Evolutionary conservation across 2,888 invertebrate species (phyloP), one percentile per base, ranked within the genome.

Genomic region (Lacanobia oleracea): DNA sequence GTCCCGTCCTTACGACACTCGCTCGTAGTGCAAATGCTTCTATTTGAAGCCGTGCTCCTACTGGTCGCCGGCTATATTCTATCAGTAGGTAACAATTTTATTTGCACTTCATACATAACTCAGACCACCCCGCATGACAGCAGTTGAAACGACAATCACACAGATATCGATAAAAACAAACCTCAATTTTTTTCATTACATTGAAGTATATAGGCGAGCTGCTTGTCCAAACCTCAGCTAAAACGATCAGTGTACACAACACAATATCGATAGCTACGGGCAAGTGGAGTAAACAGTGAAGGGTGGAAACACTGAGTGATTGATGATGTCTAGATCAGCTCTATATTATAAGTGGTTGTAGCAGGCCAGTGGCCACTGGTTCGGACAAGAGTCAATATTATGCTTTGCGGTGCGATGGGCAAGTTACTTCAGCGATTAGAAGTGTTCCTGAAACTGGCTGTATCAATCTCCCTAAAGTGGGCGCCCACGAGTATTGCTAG

Each of bases 341-440:
- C 40, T 68, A 75, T 74, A 78, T 61, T 48, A 53, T 67, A 77
- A 80, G 74, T 72, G 80, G 53, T 40, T 2, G 48, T 21, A 18
- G 60, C 23, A 16, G 45, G 12, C 14, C 43, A n/a, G n/a, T 48
- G 69, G 10, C 14, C 43, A n/a, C 21, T 48, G 69, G 10, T 21
- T 10, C 54, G 27, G 8, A 9, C 12, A 21, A 16, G 7, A 21
- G 63, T 43, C 76, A 65, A 78, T 65, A 67, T 74, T 45, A 1
- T 23, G 12, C 40, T 45, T 2, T 7, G 64, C 33, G 9, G 18
- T n/a, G 10, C 14, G 23, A 33, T 21, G 62, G 21, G 21, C 18
- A 27, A 33, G 56, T 48, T 67, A 67, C 54, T 60, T 45, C 12
- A 33, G 51, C 8, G 21, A 63, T 74, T 62, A 53, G n/a, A 43